Evolutionary conservation across 2,888 invertebrate species (phyloP).

Genomic region (Rhopalosiphum nymphaeae): DNA sequence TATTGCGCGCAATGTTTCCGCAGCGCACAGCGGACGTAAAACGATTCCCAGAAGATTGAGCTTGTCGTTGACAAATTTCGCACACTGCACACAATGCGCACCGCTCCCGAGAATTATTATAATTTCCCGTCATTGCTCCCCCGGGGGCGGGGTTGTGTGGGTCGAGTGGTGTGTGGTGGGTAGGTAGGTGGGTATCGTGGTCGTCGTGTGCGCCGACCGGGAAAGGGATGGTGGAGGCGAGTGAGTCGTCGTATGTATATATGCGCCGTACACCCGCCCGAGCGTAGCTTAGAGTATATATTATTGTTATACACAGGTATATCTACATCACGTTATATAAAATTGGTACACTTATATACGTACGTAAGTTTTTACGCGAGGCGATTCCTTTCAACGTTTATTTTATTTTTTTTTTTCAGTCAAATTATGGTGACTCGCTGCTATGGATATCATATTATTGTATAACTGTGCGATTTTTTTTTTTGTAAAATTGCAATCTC

Average conservation of each 20-base stretch:
- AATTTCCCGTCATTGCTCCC: constrained; percentile 54
- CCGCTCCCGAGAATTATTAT: constrained; percentile 52
- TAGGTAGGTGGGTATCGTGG: neutral
- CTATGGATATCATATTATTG: no score
- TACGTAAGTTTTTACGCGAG: neutral
- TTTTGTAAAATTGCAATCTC: neutral
- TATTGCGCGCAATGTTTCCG: constrained; percentile 53
- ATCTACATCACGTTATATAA: neutral
- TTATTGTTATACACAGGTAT: neutral
- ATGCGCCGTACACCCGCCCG: neutral
- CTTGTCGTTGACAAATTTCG: constrained; percentile 61
- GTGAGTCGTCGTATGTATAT: neutral
- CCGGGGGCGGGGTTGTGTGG: neutral
- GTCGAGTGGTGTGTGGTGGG: no score
- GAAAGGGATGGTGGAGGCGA: neutral
- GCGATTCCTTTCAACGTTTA: neutral
- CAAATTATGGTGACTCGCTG: neutral
- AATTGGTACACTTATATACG: neutral
- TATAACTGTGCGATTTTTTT: neutral
- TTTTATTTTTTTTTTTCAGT: neutral
- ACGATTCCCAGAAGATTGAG: constrained; percentile 59
- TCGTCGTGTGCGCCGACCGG: neutral
- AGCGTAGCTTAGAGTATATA: neutral
- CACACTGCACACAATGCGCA: neutral
- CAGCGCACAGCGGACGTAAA: constrained; percentile 46